Conservation (phyloP, 2,888 invertebrate species). For the Gortyna flavago region DNA sequence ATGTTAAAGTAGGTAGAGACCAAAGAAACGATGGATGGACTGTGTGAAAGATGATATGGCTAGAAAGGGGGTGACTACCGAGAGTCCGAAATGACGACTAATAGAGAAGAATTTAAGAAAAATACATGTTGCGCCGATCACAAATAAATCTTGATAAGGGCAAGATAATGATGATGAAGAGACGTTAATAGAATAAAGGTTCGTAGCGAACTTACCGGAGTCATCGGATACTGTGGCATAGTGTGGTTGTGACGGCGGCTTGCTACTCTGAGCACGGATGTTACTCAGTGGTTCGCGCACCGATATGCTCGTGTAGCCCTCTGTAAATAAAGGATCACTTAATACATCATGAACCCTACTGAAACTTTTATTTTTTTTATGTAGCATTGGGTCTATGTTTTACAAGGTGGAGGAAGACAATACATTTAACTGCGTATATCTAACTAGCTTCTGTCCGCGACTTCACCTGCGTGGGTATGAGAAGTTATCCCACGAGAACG, state of each 20-base stretch:
- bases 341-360: not conserved
- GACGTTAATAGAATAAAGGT: not conserved
- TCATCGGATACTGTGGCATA: constrained; percentile 98
- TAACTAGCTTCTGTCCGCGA: too few species aligned
- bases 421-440: too few species aligned
- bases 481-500: too few species aligned
- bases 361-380: not conserved
- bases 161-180: not conserved
- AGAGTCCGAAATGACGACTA: not conserved
- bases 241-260: constrained; percentile 89
- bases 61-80: not conserved
- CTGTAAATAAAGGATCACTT: constrained; percentile 85
- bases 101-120: not conserved
- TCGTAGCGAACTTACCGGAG: constrained; percentile 91
- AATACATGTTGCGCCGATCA: not conserved
- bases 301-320: constrained; percentile 97
- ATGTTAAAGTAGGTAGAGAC: not conserved
- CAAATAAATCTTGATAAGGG: not conserved
- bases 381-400: not conserved
- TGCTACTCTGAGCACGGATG: constrained; percentile 91
- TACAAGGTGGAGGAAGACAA: not conserved
- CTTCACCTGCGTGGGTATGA: too few species aligned
- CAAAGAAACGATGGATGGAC: not conserved
- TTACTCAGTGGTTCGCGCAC: constrained; percentile 95
- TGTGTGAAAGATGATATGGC: not conserved